Percentiles rank a stretch among this genome's conserved stretches.
phyloP scores from a whole-genome alignment of 2,888 invertebrate species.

The Cataglyphis altisquamis region DNA sequence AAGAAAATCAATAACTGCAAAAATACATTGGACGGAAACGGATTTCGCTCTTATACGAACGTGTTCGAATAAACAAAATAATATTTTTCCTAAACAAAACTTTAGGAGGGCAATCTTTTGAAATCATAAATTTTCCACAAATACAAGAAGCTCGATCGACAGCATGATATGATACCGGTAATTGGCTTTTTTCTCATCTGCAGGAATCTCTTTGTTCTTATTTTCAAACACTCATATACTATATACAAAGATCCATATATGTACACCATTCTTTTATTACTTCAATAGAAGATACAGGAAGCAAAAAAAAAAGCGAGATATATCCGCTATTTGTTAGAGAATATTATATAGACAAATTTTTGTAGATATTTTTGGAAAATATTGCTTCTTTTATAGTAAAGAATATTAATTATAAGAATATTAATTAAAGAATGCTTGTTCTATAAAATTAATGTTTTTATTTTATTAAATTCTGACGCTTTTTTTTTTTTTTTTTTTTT shows the following conservation, averaged over 20 bases:
- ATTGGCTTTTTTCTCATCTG: conserved; percentile 56
- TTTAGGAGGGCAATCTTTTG: conserved; percentile 4
- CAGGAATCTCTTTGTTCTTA: conserved; percentile 1
- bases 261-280: conserved; percentile 28
- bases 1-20: conserved; percentile 9
- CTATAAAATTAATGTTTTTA: not conserved
- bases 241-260: not conserved
- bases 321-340: conserved; percentile 17
- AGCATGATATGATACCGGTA: conserved; percentile 11
- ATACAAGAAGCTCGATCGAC: conserved; percentile 39
- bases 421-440: not conserved
- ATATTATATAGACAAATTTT: not conserved
- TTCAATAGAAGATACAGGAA: conserved; percentile 17
- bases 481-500: not conserved
- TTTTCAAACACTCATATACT: not conserved
- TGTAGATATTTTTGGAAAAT: not conserved
- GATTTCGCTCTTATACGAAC: not conserved
- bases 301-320: not conserved
- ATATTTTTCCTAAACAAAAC: conserved; percentile 25
- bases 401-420: not conserved
- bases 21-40: not conserved
- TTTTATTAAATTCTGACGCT: not conserved
- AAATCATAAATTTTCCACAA: conserved; percentile 56
- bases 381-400: not conserved
- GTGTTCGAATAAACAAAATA: conserved; percentile 29